These are phyloP conservation scores for Mayetiola destructor DNA, from an alignment of 2,888 invertebrate species.

Conservation along the genomic window DNA sequence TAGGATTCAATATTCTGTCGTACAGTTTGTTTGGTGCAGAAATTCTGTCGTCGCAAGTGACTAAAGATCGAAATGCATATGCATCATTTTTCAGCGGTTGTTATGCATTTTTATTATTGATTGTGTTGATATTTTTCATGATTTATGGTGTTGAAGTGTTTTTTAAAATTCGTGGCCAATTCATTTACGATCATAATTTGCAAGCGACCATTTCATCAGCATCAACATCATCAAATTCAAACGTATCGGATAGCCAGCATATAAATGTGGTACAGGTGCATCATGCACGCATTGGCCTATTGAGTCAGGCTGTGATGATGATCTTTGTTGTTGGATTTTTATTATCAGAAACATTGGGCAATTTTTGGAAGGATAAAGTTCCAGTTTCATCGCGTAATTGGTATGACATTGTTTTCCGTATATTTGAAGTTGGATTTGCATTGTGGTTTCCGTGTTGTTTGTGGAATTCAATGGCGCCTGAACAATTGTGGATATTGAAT, in stretches of 20 bases:
- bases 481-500: conserved; percentile 85
- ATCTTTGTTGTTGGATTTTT: conserved; percentile 79
- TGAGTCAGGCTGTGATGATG: conserved; percentile 83
- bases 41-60: conserved; percentile 33
- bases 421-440: conserved; percentile 83
- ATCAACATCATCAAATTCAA: background rate
- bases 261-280: conserved; percentile 79
- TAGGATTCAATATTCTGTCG: conserved; percentile 75
- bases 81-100: conserved; percentile 82
- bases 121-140: conserved; percentile 82
- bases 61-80: conserved; percentile 37
- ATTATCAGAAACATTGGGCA: conserved; percentile 78
- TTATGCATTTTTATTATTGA: conserved; percentile 78
- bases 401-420: conserved; percentile 81
- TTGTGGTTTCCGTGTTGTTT: conserved; percentile 92
- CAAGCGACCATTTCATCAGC: background rate
- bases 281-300: conserved; percentile 74
- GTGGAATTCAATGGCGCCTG: conserved; percentile 92
- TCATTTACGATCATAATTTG: conserved; percentile 51
- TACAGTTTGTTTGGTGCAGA: conserved; percentile 73
- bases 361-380: conserved; percentile 86
- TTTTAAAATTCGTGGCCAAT: conserved; percentile 84
- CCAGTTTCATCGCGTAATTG: conserved; percentile 82
- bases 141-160: conserved; percentile 90
- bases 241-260: conserved; percentile 33